A percentile compares a stretch with the other conserved stretches of the same genome.
Evolutionary conservation across 1,140 invertebrate species (phyloP).

Genomic region (Hesperophylax magnus): DNA sequence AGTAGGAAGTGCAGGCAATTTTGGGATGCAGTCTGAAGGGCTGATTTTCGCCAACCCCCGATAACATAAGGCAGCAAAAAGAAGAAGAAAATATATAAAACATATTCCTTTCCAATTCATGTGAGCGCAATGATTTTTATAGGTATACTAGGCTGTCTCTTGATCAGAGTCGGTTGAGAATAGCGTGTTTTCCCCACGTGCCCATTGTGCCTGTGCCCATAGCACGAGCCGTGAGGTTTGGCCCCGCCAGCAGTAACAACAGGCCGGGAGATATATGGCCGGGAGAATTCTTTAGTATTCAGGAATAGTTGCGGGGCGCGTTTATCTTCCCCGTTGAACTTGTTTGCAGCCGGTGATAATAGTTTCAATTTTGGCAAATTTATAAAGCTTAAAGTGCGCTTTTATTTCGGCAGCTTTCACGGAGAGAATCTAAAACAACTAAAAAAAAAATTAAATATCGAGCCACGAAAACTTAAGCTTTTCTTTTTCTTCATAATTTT

Average conservation of each 20-base stretch:
- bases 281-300: constrained; percentile 33
- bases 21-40: not conserved
- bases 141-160: not conserved
- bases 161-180: constrained; percentile 2
- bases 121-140: not conserved
- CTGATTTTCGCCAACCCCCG: not conserved
- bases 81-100: not conserved
- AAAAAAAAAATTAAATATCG: not conserved
- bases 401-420: not conserved
- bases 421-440: not conserved
- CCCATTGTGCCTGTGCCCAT: not conserved
- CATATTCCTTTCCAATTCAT: not conserved
- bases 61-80: not conserved
- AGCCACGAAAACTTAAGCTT: not conserved
- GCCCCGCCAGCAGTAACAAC: constrained; percentile 28
- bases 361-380: not conserved
- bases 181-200: not conserved
- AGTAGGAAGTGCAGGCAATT: not conserved
- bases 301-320: constrained; percentile 3
- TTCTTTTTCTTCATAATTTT: not conserved
- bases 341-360: not conserved
- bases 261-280: constrained; percentile 33
- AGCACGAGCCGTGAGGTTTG: not conserved
- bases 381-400: not conserved
- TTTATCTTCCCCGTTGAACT: constrained; percentile 17